Evolutionary conservation across 2,888 invertebrate genomes (phyloP).

Genomic region (Pachydiplax longipennis): DNA sequence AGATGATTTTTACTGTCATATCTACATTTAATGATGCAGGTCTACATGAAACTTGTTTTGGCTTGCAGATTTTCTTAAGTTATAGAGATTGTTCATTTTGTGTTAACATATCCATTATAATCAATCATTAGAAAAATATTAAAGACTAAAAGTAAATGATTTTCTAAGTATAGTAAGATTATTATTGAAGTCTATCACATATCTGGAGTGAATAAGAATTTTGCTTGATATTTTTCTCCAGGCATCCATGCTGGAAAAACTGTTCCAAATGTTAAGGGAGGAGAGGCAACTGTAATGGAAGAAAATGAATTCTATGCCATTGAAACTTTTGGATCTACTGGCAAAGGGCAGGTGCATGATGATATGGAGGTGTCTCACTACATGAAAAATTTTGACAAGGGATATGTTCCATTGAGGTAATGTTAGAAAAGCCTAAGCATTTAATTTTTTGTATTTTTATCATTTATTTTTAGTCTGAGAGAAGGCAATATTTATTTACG

Average conservation of each 20-base stretch:
- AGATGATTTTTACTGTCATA: not conserved
- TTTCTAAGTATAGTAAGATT: too few relatives aligned
- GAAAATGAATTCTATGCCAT: slow-evolving; percentile 99
- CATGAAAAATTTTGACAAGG: slow-evolving; percentile 96
- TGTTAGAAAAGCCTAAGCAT: not conserved
- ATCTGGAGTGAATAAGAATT: too few relatives aligned
- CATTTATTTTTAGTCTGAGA: too few relatives aligned
- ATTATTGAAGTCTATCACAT: too few relatives aligned
- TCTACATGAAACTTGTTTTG: too few relatives aligned
- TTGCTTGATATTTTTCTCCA: slow-evolving; percentile 54
- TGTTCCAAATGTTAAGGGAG: slow-evolving; percentile 98
- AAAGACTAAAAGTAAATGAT: too few relatives aligned
- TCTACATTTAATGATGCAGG: not conserved
- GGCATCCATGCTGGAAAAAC: slow-evolving; percentile 97
- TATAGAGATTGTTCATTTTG: too few relatives aligned
- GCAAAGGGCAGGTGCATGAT: slow-evolving; percentile 92
- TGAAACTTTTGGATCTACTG: slow-evolving; percentile 99
- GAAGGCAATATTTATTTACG: too few relatives aligned
- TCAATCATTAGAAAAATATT: too few relatives aligned
- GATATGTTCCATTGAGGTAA: slow-evolving; percentile 87
- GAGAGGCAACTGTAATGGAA: slow-evolving; percentile 97
- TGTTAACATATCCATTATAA: too few relatives aligned
- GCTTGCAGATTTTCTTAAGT: too few relatives aligned
- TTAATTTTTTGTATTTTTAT: not conserved
- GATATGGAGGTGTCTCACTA: slow-evolving; percentile 99